These are phyloP conservation scores for Volucella zonaria DNA, from an alignment of 2,888 invertebrate genomes.

Conservation along the genomic window DNA sequence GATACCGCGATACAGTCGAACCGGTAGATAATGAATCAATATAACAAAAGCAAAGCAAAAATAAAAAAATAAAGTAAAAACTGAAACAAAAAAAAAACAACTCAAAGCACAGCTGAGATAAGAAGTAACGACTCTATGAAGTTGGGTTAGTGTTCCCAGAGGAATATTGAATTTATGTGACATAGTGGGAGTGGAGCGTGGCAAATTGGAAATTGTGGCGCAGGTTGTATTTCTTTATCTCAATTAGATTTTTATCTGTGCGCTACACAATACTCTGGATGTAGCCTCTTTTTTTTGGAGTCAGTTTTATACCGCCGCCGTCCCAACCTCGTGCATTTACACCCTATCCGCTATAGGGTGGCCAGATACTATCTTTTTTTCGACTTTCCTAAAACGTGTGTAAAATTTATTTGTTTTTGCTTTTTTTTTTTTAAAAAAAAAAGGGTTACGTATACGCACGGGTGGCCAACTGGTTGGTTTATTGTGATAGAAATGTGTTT, in stretches of 20 bases:
- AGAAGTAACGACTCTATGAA: constrained; percentile 47
- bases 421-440: not conserved
- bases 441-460: constrained; percentile 45
- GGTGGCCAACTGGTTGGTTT: not conserved
- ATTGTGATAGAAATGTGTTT: constrained; percentile 1
- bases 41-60: constrained; percentile 21
- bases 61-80: not conserved
- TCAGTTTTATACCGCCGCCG: not conserved
- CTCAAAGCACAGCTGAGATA: constrained; percentile 40
- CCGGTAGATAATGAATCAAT: constrained; percentile 53
- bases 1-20: constrained; percentile 17
- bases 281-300: not conserved
- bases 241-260: constrained; percentile 29
- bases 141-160: constrained; percentile 29
- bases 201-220: constrained; percentile 35
- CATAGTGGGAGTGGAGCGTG: not conserved
- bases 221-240: constrained; percentile 35
- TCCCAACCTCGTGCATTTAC: not conserved
- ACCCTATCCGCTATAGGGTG: not conserved
- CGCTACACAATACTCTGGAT: not conserved
- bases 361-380: not conserved
- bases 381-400: constrained; percentile 5
- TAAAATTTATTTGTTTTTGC: not conserved
- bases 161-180: constrained; percentile 41
- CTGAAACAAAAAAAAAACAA: constrained; percentile 18